Percentiles rank a stretch among this genome's conserved stretches.
Conservation (phyloP, 1,140 invertebrate genomes). For the Harlomillsia oculata region DNA sequence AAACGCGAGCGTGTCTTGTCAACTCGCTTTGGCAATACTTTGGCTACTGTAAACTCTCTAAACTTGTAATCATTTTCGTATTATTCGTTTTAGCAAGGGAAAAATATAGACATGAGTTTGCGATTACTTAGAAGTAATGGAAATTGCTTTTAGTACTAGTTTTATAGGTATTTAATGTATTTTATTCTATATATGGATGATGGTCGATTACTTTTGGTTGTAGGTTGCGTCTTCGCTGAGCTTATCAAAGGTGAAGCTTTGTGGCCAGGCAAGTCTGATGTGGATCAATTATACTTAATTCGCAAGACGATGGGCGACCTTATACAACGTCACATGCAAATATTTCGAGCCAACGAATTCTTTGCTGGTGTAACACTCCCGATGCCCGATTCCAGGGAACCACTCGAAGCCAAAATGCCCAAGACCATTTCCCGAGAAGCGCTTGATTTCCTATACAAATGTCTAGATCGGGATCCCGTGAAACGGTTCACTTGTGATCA, state of each 20-base stretch:
- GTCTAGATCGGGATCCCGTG: slow-evolving; percentile 85
- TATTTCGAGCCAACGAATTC: slow-evolving; percentile 92
- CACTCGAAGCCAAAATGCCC: slow-evolving; percentile 74
- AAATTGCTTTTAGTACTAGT: not conserved
- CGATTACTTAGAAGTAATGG: too few species aligned
- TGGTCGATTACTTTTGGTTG: slow-evolving; percentile 18
- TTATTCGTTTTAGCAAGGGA: too few species aligned
- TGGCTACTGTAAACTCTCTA: too few species aligned
- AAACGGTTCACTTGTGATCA: slow-evolving; percentile 73
- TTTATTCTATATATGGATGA: not conserved
- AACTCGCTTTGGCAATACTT: too few species aligned
- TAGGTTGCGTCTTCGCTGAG: slow-evolving; percentile 90
- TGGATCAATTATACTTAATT: slow-evolving; percentile 82
- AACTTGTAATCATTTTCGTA: too few species aligned
- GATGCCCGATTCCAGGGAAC: slow-evolving; percentile 71
- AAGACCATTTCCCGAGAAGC: slow-evolving; percentile 55
- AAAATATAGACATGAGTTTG: too few species aligned
- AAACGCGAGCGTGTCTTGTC: too few species aligned
- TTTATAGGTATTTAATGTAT: not conserved
- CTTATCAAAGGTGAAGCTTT: slow-evolving; percentile 86
- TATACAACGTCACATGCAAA: slow-evolving; percentile 83
- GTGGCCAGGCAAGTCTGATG: slow-evolving; percentile 96
- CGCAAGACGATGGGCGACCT: slow-evolving; percentile 57
- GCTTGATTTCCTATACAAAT: slow-evolving; percentile 85
- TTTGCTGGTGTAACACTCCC: slow-evolving; percentile 86